Conservation (phyloP, 1,140 invertebrate species). For the Bombus affinis region DNA sequence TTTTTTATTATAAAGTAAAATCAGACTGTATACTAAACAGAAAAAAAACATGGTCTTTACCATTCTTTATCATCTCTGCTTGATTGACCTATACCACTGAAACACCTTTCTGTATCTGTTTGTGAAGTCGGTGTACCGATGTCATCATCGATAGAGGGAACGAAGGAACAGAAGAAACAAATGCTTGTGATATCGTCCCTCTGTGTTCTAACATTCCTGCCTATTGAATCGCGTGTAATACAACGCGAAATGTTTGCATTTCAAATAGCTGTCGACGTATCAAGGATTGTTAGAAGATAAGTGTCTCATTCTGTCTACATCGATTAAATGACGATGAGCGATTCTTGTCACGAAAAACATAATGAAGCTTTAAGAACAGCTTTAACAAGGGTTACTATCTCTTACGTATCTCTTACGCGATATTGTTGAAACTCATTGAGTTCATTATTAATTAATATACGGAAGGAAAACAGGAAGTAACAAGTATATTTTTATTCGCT, state of each 20-base stretch:
- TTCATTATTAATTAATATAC: neutral
- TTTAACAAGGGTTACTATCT: neutral
- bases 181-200: slow-evolving; percentile 17
- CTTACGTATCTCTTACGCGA: neutral
- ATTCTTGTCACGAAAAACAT: slow-evolving; percentile 14
- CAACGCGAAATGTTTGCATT: slow-evolving; percentile 50
- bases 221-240: slow-evolving; percentile 45
- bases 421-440: neutral
- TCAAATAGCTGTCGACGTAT: slow-evolving; percentile 50
- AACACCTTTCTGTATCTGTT: too few species aligned
- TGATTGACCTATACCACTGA: too few species aligned
- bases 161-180: slow-evolving; percentile 24
- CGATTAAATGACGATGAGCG: slow-evolving; percentile 34
- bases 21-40: neutral
- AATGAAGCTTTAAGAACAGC: neutral
- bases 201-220: slow-evolving; percentile 4
- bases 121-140: neutral
- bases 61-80: too few species aligned
- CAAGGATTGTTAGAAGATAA: slow-evolving; percentile 58
- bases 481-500: neutral
- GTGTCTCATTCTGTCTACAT: slow-evolving; percentile 55
- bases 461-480: neutral
- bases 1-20: neutral
- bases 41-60: too few species aligned
- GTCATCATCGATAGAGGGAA: slow-evolving; percentile 7